These are phyloP conservation scores for Philhelius pedissequus DNA, from an alignment of 2,888 invertebrate species.

Conservation along the genomic window DNA sequence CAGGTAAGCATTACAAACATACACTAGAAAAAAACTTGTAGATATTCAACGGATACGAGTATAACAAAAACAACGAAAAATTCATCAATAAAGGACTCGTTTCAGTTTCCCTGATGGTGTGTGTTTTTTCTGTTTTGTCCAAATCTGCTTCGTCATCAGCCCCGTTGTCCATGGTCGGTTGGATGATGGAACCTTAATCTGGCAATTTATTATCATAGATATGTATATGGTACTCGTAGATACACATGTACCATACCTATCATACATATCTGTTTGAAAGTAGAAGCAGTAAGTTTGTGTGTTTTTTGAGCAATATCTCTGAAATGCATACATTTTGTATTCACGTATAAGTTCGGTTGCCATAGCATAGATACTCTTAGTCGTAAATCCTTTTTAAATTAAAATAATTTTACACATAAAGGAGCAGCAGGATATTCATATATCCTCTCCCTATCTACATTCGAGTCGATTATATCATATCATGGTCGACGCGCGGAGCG, in stretches of 20 bases:
- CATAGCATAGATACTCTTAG: constrained; percentile 7
- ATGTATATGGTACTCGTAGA: too few species aligned
- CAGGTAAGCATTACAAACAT: not conserved
- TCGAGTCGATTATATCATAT: not conserved
- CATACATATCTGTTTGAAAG: not conserved
- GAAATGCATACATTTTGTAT: constrained; percentile 3
- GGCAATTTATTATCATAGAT: constrained; percentile 41
- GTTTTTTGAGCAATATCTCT: not conserved
- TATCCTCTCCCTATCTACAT: not conserved
- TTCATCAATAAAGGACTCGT: not conserved
- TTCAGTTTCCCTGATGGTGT: not conserved
- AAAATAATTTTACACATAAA: constrained; percentile 42
- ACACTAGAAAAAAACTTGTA: not conserved
- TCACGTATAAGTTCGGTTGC: constrained; percentile 8
- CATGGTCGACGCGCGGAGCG: not conserved
- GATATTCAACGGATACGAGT: not conserved
- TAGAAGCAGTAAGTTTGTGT: not conserved
- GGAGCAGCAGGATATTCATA: constrained; percentile 17
- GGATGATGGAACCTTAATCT: constrained; percentile 48
- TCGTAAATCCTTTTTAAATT: constrained; percentile 55
- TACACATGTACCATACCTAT: not conserved
- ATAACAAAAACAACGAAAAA: not conserved
- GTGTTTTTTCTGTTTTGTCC: constrained; percentile 4
- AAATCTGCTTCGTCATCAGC: not conserved
- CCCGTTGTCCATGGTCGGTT: constrained; percentile 23